phyloP scores from a whole-genome alignment of 2,797 vertebrate species.

The Gymnocypris eckloni region DNA sequence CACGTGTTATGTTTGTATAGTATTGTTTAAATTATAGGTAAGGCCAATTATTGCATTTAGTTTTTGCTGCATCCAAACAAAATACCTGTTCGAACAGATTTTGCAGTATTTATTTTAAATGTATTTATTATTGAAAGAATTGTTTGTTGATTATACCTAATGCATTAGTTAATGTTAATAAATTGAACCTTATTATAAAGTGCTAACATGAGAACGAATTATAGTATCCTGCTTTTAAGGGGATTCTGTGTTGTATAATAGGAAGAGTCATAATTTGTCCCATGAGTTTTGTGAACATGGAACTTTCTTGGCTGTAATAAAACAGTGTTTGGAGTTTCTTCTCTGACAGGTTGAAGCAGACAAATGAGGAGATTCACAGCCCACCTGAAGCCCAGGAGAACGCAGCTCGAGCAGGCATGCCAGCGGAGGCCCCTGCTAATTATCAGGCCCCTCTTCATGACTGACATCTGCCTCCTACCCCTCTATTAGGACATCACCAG shows the following conservation, averaged over 20 bases:
- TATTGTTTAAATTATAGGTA: neutral
- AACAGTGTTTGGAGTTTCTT: constrained; percentile 66
- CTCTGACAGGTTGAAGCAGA: constrained; percentile 68
- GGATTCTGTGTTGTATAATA: constrained; percentile 12
- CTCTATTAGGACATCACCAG: constrained; percentile 66
- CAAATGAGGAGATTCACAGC: constrained; percentile 73
- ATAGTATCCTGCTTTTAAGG: neutral
- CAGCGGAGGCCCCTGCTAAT: constrained; percentile 62
- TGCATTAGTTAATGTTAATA: neutral
- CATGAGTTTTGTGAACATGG: constrained; percentile 56
- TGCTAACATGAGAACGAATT: neutral
- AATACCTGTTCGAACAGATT: neutral
- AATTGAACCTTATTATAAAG: neutral
- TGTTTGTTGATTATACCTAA: neutral
- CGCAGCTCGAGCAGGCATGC: constrained; percentile 42
- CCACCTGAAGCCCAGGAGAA: constrained; percentile 70
- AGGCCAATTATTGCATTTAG: neutral
- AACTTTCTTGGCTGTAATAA: constrained; percentile 67
- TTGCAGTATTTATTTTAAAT: neutral
- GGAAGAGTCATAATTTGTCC: constrained; percentile 47
- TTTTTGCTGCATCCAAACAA: neutral
- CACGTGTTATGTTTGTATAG: neutral
- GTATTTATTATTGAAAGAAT: neutral
- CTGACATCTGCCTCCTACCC: constrained; percentile 61
- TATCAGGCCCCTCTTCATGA: constrained; percentile 64